Evolutionary conservation across 2,888 invertebrate species (phyloP).

Genomic region (Ischnura elegans): DNA sequence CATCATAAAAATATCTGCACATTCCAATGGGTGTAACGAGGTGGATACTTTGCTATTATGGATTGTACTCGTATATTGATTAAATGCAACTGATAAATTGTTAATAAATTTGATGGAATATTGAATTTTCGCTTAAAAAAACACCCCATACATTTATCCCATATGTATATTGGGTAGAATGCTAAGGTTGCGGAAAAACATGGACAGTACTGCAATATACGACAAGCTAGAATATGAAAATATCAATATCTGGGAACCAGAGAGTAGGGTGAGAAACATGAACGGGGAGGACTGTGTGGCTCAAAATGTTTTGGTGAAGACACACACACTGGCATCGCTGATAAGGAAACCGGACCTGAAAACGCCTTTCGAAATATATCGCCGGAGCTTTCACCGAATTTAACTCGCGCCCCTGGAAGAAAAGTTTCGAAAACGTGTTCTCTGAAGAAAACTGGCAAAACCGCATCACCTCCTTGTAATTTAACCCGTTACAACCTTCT

Average conservation of each 20-base stretch:
- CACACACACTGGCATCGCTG: background rate
- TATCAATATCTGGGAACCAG: background rate
- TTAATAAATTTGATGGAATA: no score
- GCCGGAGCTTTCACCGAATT: constrained; percentile 18
- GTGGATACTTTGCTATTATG: no score
- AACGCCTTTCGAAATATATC: constrained; percentile 29
- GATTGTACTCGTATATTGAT: no score
- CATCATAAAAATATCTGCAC: no score
- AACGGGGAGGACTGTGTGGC: background rate
- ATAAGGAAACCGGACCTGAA: background rate
- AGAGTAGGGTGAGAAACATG: background rate
- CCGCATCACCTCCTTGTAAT: constrained; percentile 24
- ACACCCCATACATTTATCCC: no score
- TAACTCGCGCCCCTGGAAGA: constrained; percentile 2
- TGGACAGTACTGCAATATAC: background rate
- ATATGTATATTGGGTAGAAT: no score
- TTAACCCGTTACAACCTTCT: constrained; percentile 33
- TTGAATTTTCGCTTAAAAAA: no score
- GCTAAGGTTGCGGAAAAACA: no score
- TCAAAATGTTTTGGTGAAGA: background rate
- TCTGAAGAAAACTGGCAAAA: constrained; percentile 38
- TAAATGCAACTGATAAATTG: no score
- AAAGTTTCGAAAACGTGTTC: constrained; percentile 31
- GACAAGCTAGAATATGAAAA: background rate
- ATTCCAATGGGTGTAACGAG: no score